These are phyloP conservation scores for Plutomurus gul DNA, from an alignment of 1,140 invertebrate genomes.

Conservation along the genomic window DNA sequence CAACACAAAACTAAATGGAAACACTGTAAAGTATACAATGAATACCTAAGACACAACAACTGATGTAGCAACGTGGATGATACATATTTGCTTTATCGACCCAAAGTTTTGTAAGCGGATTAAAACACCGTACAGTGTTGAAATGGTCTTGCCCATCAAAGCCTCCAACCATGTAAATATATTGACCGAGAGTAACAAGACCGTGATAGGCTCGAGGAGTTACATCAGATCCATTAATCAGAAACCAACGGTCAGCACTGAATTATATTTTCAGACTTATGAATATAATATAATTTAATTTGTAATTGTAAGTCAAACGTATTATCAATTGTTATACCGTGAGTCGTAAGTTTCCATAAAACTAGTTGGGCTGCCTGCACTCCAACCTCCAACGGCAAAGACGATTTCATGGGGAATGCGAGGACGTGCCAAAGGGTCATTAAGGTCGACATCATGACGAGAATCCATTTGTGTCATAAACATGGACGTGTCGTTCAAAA, in stretches of 20 bases:
- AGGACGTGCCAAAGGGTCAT: conserved; percentile 65
- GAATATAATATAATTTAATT: background rate
- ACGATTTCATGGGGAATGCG: conserved; percentile 71
- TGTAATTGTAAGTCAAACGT: too few species aligned
- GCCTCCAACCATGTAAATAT: conserved; percentile 76
- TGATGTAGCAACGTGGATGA: conserved; percentile 72
- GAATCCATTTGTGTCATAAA: conserved; percentile 67
- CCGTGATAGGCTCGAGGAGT: conserved; percentile 75
- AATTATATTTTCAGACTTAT: background rate
- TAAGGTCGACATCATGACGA: conserved; percentile 63
- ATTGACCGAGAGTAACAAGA: conserved; percentile 67
- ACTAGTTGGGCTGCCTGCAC: conserved; percentile 74
- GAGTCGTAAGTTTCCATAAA: conserved; percentile 78
- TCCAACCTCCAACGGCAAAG: conserved; percentile 73
- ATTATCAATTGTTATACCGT: conserved; percentile 56
- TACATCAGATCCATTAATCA: conserved; percentile 66
- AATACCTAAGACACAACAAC: conserved; percentile 68
- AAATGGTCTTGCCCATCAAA: conserved; percentile 71
- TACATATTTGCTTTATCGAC: conserved; percentile 74
- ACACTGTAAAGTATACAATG: background rate
- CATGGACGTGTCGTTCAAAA: conserved; percentile 53
- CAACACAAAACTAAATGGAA: background rate
- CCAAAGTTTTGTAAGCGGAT: conserved; percentile 68
- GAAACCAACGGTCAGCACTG: conserved; percentile 62
- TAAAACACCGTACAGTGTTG: conserved; percentile 70